phyloP scores from a whole-genome alignment of 2,888 invertebrate genomes.

The Andrena chrysosceles region DNA sequence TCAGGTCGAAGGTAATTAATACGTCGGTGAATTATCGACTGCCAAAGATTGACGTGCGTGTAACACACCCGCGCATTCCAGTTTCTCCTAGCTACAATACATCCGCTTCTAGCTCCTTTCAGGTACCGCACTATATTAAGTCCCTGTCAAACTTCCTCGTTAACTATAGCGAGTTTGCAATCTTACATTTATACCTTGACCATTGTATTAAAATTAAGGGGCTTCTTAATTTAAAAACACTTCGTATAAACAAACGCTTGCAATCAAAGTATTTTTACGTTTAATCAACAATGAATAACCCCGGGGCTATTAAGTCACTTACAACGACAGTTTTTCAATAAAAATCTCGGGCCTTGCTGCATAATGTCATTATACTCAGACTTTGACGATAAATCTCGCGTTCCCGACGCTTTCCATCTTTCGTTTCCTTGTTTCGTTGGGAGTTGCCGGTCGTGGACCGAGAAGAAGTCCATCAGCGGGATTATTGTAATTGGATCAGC shows the following conservation, averaged over 20 bases:
- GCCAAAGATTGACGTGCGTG: slow-evolving; percentile 6
- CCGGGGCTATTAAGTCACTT: not conserved
- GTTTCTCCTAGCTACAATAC: not conserved
- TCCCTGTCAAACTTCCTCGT: not conserved
- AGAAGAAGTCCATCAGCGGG: not conserved
- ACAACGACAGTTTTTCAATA: not conserved
- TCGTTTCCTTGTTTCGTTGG: not conserved
- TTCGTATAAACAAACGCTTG: not conserved
- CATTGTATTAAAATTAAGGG: not conserved
- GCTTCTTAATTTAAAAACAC: not conserved
- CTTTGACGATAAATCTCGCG: not conserved
- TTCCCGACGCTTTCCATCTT: not conserved
- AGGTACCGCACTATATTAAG: not conserved
- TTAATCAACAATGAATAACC: not conserved
- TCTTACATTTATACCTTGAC: not conserved
- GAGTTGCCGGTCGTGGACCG: not conserved
- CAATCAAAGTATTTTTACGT: no score
- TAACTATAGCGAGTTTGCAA: not conserved
- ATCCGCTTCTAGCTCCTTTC: not conserved
- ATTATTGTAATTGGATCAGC: slow-evolving; percentile 1
- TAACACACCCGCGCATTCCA: slow-evolving; percentile 1
- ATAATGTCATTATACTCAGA: not conserved
- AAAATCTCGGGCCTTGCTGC: not conserved
- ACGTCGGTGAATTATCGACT: slow-evolving; percentile 3
- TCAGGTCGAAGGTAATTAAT: slow-evolving; percentile 16